Conservation (phyloP, 2,888 invertebrate genomes). For the Agrochola lota region DNA sequence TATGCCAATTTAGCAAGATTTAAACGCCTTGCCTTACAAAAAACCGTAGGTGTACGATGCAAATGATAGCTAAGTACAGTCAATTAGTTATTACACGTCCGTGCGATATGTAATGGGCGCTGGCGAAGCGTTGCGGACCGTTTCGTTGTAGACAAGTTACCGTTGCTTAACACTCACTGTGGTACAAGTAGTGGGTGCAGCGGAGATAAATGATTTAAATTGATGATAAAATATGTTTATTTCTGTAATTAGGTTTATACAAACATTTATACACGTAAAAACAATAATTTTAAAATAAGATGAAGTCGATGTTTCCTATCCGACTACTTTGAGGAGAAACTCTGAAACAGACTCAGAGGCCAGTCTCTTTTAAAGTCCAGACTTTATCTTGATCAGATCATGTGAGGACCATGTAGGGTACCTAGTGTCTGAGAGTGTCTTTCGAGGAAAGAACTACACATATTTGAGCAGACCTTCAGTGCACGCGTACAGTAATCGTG, state of each 20-base stretch:
- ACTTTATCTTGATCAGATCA: background rate
- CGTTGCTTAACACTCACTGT: constrained; percentile 74
- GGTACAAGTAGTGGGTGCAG: constrained; percentile 22
- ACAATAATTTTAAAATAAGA: no score
- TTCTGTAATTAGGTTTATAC: background rate
- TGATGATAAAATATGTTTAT: background rate
- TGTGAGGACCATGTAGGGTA: background rate
- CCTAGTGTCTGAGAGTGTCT: background rate
- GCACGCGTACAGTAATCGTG: background rate
- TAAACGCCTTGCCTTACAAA: background rate
- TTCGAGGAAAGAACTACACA: no score
- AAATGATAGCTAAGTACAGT: constrained; percentile 50
- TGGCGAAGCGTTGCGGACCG: constrained; percentile 77
- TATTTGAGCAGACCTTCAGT: no score
- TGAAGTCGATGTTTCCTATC: no score
- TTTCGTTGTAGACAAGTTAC: constrained; percentile 73
- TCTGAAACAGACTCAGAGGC: background rate
- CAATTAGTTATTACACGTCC: constrained; percentile 60
- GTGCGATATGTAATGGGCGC: constrained; percentile 67
- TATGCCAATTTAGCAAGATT: background rate
- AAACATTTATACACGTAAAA: background rate
- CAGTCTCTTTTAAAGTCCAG: background rate
- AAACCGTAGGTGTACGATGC: constrained; percentile 11
- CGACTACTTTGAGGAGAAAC: background rate
- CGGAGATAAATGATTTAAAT: constrained; percentile 6